Conservation (phyloP, 1,140 invertebrate species). For the Rhopalosiphum padi region DNA sequence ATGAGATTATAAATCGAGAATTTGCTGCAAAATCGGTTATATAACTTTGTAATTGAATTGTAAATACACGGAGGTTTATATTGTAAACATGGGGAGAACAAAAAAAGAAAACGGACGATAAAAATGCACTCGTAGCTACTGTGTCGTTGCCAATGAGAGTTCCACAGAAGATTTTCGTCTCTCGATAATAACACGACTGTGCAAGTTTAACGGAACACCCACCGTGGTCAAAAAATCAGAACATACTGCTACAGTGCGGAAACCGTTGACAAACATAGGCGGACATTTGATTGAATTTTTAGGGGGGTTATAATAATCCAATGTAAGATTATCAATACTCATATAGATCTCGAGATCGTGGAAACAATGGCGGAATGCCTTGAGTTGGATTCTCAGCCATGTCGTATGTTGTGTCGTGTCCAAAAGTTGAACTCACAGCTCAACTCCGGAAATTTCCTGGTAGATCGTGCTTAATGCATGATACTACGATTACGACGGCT, state of each 20-base stretch:
- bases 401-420: neutral
- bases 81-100: neutral
- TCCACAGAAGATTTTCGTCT: no score
- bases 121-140: neutral
- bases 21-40: neutral
- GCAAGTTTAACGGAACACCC: neutral
- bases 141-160: neutral
- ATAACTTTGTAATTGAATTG: neutral
- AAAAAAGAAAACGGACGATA: neutral
- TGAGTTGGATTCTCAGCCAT: no score
- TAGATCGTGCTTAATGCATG: neutral
- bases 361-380: neutral
- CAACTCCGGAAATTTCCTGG: neutral
- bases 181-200: neutral
- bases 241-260: no score
- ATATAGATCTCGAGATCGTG: neutral
- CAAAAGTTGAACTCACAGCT: neutral
- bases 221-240: no score
- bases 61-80: neutral
- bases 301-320: no score
- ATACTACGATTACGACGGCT: no score
- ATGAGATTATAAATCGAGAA: neutral
- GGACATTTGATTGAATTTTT: no score
- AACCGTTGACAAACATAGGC: no score
- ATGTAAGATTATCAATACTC: neutral